Percentiles rank a stretch among this genome's conserved stretches.
Evolutionary conservation across 2,797 vertebrate species (phyloP).

Genomic region (Arctocebus calabarensis): DNA sequence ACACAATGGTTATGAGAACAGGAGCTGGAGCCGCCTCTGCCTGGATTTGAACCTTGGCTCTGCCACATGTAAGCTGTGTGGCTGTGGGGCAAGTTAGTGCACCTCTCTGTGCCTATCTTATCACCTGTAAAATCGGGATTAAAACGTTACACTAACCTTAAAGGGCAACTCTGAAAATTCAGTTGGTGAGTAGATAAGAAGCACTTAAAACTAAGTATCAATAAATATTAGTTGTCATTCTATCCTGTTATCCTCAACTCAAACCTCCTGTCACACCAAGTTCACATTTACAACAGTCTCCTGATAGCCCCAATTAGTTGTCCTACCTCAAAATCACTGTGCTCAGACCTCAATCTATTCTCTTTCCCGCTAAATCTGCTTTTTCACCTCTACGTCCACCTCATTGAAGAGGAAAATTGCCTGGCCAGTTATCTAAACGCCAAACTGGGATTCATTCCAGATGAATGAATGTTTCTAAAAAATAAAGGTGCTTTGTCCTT

Average conservation of each 20-base stretch:
- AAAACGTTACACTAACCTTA: not conserved
- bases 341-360: not conserved
- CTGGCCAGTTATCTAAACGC: not conserved
- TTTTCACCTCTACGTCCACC: not conserved
- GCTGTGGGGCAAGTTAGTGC: not conserved
- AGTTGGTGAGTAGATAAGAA: not conserved
- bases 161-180: not conserved
- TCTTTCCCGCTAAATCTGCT: not conserved
- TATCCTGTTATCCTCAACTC: not conserved
- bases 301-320: not conserved
- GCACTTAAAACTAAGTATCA: not conserved
- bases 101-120: not conserved
- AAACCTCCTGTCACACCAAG: not conserved
- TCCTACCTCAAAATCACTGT: not conserved
- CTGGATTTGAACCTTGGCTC: not conserved
- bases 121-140: not conserved
- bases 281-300: not conserved
- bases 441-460: conserved; percentile 39
- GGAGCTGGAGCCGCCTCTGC: not conserved
- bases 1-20: not conserved
- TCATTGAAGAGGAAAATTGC: conserved; percentile 35
- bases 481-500: conserved; percentile 34
- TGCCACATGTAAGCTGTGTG: not conserved
- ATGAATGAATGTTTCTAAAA: conserved; percentile 34
- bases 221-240: not conserved